These are phyloP conservation scores for Formica selysi DNA, from an alignment of 1,140 invertebrate species.

Conservation along the genomic window DNA sequence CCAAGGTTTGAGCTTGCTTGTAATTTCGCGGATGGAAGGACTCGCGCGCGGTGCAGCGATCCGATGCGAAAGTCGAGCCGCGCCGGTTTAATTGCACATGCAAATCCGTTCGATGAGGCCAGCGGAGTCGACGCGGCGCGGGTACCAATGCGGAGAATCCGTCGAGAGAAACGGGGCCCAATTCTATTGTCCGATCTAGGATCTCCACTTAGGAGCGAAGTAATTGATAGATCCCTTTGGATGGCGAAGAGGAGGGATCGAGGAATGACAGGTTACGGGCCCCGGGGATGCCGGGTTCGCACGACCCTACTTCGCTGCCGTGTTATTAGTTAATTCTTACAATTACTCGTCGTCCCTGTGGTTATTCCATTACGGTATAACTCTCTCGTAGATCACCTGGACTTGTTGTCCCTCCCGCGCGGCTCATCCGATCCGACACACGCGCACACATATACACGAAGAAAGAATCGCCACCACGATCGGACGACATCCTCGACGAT, in stretches of 20 bases:
- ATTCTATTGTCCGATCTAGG: conserved; percentile 81
- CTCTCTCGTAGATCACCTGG: conserved; percentile 77
- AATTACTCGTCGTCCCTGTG: conserved; percentile 81
- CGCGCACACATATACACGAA: background rate
- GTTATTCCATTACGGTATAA: conserved; percentile 81
- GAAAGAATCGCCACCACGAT: conserved; percentile 19
- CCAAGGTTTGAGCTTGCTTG: conserved; percentile 25
- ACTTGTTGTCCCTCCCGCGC: conserved; percentile 24
- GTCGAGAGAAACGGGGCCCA: conserved; percentile 61
- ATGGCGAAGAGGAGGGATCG: conserved; percentile 74
- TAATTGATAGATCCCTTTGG: conserved; percentile 80
- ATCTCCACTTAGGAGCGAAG: conserved; percentile 77
- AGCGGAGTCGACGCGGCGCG: background rate
- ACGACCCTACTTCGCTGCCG: conserved; percentile 81
- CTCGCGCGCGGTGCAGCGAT: conserved; percentile 4
- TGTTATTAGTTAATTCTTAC: conserved; percentile 83
- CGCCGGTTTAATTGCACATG: conserved; percentile 72
- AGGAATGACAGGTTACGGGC: conserved; percentile 80
- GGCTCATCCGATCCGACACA: background rate
- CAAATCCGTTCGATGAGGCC: conserved; percentile 62
- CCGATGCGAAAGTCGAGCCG: conserved; percentile 29
- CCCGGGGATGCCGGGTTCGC: conserved; percentile 79
- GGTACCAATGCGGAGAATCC: conserved; percentile 54
- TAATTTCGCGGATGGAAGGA: conserved; percentile 40
- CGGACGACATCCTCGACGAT: conserved; percentile 50